Evolutionary conservation across 2,113 vertebrate species (phyloP).

Genomic region (Apteryx owenii): DNA sequence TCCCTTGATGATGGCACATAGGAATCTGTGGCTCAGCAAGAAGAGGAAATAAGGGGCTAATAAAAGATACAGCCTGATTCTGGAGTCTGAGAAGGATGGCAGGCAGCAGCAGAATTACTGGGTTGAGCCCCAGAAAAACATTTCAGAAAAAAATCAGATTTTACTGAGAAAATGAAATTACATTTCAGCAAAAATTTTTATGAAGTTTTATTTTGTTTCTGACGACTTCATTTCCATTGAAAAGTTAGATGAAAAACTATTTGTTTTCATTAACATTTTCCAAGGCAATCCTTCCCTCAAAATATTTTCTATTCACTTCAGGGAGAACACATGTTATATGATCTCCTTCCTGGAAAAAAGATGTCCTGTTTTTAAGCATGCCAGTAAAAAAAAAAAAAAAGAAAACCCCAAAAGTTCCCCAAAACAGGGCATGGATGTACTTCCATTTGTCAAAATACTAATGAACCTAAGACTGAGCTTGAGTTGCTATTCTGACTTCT

Average conservation of each 20-base stretch:
- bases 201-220: neutral
- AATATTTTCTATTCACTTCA: neutral
- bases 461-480: neutral
- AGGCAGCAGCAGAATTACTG: neutral
- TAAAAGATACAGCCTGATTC: neutral
- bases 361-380: neutral
- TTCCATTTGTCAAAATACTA: neutral
- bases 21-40: neutral
- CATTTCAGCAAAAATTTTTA: neutral
- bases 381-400: neutral
- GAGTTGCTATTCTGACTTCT: neutral
- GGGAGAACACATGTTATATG: neutral
- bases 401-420: too few species aligned
- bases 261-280: neutral
- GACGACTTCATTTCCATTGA: neutral
- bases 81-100: neutral
- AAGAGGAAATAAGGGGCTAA: neutral
- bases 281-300: neutral
- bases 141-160: neutral
- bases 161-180: too few species aligned
- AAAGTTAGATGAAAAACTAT: neutral
- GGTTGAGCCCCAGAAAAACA: neutral
- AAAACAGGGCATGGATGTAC: neutral
- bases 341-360: neutral
- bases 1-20: neutral